Percentiles rank a stretch among this genome's conserved stretches.
These are phyloP conservation scores for Melanotaenia maccullochi DNA, from an alignment of 2,797 vertebrate species.

Conservation along the genomic window DNA sequence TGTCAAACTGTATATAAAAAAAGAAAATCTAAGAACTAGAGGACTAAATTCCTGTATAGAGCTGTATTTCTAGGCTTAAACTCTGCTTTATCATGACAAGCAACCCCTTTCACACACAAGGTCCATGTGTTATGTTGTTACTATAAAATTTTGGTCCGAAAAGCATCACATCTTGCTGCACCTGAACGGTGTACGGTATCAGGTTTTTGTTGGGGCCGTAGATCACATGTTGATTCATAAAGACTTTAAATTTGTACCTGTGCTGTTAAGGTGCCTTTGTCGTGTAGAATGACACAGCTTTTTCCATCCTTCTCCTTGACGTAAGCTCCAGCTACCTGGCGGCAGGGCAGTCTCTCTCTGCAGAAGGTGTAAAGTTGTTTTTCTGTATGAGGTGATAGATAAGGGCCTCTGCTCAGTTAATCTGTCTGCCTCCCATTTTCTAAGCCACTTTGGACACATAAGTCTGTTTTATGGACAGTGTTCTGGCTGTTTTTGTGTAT, in stretches of 20 bases:
- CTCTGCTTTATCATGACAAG: neutral
- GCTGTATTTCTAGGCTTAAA: neutral
- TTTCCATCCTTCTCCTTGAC: slow-evolving; percentile 30
- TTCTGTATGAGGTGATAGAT: slow-evolving; percentile 59
- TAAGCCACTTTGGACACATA: slow-evolving; percentile 67
- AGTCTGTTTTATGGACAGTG: slow-evolving; percentile 52
- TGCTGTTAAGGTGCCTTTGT: slow-evolving; percentile 7
- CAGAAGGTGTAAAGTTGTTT: slow-evolving; percentile 58
- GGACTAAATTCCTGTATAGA: neutral
- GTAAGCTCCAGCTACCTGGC: slow-evolving; percentile 27
- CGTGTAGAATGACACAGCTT: slow-evolving; percentile 39
- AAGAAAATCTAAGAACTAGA: neutral
- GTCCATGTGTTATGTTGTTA: neutral
- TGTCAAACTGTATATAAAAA: no score
- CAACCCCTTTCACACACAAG: neutral
- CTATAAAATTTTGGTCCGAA: neutral
- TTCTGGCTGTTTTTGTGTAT: slow-evolving; percentile 5
- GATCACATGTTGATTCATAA: neutral
- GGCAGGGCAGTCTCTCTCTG: slow-evolving; percentile 35
- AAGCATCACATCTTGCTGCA: neutral
- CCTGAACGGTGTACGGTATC: neutral
- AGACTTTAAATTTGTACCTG: neutral
- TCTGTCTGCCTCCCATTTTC: slow-evolving; percentile 42
- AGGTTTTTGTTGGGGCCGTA: neutral
- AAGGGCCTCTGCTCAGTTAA: slow-evolving; percentile 47